Evolutionary conservation across 1,140 invertebrate genomes (phyloP).

Genomic region (Idris sp.): DNA sequence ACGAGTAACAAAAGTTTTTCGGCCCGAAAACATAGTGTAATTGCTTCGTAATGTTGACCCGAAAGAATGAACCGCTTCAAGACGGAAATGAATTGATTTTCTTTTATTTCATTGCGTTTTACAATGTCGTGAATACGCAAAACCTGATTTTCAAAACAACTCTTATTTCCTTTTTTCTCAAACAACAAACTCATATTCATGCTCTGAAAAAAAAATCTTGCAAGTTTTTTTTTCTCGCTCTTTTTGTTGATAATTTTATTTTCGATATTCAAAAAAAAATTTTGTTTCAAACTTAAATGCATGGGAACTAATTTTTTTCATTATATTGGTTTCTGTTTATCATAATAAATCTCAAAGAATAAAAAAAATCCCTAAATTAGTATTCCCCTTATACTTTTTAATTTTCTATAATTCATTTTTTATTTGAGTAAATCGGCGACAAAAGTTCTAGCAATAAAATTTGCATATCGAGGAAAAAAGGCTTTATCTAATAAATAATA

Average conservation of each 20-base stretch:
- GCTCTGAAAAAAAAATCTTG: neutral
- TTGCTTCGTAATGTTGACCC: conserved; percentile 48
- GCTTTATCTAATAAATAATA: too few species aligned
- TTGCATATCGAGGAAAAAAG: too few species aligned
- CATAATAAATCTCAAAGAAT: conserved; percentile 33
- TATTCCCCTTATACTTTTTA: conserved; percentile 53
- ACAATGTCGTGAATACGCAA: conserved; percentile 22
- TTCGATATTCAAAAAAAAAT: too few species aligned
- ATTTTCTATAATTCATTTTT: conserved; percentile 52
- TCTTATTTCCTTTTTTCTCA: neutral
- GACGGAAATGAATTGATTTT: conserved; percentile 47
- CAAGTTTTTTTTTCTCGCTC: conserved; percentile 7
- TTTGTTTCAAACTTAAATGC: too few species aligned
- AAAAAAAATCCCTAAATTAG: conserved; percentile 50
- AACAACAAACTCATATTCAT: too few species aligned
- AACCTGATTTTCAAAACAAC: conserved; percentile 11
- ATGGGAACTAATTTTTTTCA: conserved; percentile 3
- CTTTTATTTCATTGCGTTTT: conserved; percentile 33
- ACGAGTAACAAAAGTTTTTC: conserved; percentile 45
- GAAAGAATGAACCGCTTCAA: conserved; percentile 42
- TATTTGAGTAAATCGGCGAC: conserved; percentile 44
- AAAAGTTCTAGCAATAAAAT: conserved; percentile 18
- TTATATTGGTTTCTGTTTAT: conserved; percentile 22
- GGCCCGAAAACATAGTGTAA: conserved; percentile 52
- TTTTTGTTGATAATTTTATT: too few species aligned